These are phyloP conservation scores for Calameuta pallipes DNA, from an alignment of 2,888 invertebrate genomes.

Conservation along the genomic window DNA sequence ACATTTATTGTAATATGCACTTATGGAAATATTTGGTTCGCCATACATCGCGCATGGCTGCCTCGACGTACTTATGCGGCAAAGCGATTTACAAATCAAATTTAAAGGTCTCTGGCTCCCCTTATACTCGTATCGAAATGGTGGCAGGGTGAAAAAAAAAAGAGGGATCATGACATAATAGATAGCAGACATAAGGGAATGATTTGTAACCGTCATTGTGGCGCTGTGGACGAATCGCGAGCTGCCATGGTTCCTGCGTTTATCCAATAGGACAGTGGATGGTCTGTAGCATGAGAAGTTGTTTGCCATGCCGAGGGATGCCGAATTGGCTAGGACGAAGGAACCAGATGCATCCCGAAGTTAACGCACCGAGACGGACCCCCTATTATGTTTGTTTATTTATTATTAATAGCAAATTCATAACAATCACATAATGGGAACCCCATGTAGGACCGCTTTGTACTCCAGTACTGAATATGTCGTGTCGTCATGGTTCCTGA, in stretches of 20 bases:
- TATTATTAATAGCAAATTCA: conserved; percentile 66
- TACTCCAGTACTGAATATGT: conserved; percentile 37
- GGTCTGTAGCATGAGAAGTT: conserved; percentile 8
- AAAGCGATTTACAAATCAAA: conserved; percentile 17
- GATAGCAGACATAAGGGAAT: conserved; percentile 33
- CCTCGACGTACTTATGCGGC: no score
- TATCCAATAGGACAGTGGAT: neutral
- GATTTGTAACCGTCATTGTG: conserved; percentile 55
- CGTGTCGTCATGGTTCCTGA: conserved; percentile 53
- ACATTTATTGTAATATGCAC: no score
- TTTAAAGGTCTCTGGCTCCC: conserved; percentile 12
- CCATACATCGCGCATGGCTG: no score
- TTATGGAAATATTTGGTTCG: no score
- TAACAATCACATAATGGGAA: conserved; percentile 62
- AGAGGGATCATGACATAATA: neutral
- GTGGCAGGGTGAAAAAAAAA: neutral
- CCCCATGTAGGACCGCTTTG: conserved; percentile 37
- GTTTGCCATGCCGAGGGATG: conserved; percentile 9
- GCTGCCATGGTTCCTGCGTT: neutral
- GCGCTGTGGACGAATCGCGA: conserved; percentile 23
- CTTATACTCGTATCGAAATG: no score
- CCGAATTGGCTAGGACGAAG: conserved; percentile 22
- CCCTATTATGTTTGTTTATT: conserved; percentile 64
- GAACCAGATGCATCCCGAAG: conserved; percentile 58
- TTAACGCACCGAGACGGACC: conserved; percentile 61